Conservation (phyloP, 1,140 invertebrate species). For the Zaprionus inermis region DNA sequence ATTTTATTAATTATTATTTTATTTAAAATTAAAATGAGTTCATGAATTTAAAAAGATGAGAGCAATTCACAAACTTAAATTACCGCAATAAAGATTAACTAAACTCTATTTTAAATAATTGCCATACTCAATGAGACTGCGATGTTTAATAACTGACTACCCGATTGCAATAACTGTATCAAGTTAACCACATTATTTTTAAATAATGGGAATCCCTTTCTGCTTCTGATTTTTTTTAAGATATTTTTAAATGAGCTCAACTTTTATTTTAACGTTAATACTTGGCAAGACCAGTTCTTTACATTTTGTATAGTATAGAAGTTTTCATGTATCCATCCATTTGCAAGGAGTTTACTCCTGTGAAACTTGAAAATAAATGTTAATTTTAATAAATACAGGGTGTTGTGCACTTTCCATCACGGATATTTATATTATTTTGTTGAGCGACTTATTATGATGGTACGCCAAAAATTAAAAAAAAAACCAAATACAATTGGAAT, state of each 20-base stretch:
- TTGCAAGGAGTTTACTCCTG: background rate
- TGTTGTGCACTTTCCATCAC: slow-evolving; percentile 16
- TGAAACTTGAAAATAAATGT: slow-evolving; percentile 17
- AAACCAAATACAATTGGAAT: slow-evolving; percentile 36
- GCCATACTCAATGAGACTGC: background rate
- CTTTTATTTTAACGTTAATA: slow-evolving; percentile 19
- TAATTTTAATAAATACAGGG: slow-evolving; percentile 9
- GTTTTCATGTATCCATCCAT: slow-evolving; percentile 3
- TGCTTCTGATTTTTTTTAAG: slow-evolving; percentile 4
- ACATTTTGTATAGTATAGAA: slow-evolving; percentile 15
- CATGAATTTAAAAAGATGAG: background rate
- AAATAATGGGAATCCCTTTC: slow-evolving; percentile 21
- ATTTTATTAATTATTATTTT: slow-evolving; percentile 14
- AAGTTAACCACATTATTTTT: background rate
- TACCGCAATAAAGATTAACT: background rate
- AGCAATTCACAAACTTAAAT: slow-evolving; percentile 1
- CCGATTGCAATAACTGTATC: background rate
- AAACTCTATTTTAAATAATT: background rate
- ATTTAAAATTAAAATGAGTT: slow-evolving; percentile 3
- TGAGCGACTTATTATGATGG: slow-evolving; percentile 16
- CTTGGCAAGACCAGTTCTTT: slow-evolving; percentile 16
- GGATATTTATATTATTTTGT: slow-evolving; percentile 20
- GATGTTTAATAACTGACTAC: background rate
- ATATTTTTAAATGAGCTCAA: slow-evolving; percentile 6
- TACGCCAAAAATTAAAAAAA: background rate